Evolutionary conservation across 2,888 invertebrate genomes (phyloP).

Genomic region (Pseudococcus longispinus): DNA sequence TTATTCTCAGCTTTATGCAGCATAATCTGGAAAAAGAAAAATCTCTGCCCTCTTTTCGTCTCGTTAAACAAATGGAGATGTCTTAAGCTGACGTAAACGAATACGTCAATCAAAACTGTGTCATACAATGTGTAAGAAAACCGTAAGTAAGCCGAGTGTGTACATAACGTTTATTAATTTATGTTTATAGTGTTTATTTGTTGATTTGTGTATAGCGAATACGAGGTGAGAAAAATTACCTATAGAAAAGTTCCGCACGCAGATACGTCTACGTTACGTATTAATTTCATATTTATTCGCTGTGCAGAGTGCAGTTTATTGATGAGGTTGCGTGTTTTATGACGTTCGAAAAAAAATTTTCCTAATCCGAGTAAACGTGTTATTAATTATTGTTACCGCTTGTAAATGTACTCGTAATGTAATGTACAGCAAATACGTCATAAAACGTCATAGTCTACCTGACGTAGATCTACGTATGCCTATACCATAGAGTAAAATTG

Average conservation of each 20-base stretch:
- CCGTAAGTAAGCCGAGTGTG: not conserved
- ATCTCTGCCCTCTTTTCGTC: not conserved
- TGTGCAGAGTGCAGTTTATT: not conserved
- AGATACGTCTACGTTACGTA: not conserved
- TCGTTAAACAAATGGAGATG: not conserved
- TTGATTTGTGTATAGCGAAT: not conserved
- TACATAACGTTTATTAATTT: constrained; percentile 26
- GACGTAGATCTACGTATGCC: not conserved
- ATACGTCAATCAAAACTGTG: constrained; percentile 36
- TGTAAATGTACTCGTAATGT: not conserved
- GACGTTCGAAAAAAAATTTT: constrained; percentile 6
- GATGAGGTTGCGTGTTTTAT: constrained; percentile 34
- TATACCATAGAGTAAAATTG: not conserved
- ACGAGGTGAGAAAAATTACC: constrained; percentile 4
- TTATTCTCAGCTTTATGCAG: not conserved
- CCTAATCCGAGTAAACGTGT: constrained; percentile 2
- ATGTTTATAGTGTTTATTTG: constrained; percentile 23
- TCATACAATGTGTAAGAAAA: constrained; percentile 38
- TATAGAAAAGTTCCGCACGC: not conserved
- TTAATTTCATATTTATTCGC: constrained; percentile 19
- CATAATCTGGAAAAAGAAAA: not conserved
- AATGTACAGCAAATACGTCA: not conserved
- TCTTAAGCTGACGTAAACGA: constrained; percentile 25
- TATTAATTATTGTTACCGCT: not conserved
- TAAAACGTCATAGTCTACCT: not conserved